A percentile compares a stretch with the other conserved stretches of the same genome.
Evolutionary conservation across 2,888 invertebrate genomes (phyloP).

Genomic region (Zaprionus lineosus): DNA sequence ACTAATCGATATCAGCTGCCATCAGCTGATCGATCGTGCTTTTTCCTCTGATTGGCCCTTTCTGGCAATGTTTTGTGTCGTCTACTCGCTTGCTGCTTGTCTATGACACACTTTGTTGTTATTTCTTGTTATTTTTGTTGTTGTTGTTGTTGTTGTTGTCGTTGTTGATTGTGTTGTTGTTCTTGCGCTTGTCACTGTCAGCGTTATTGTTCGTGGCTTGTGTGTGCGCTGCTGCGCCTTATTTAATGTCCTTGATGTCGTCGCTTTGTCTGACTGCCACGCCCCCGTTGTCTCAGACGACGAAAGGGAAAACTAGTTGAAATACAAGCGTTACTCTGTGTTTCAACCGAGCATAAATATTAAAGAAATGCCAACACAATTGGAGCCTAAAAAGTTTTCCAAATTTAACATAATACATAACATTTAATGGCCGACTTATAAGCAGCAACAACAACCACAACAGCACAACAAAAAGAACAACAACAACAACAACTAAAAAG

Average conservation of each 20-base stretch:
- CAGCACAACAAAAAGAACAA: constrained; percentile 14
- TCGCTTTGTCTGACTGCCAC: constrained; percentile 68
- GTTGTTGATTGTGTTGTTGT: constrained; percentile 23
- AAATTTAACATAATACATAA: constrained; percentile 4
- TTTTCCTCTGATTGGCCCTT: background rate
- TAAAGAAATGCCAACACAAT: constrained; percentile 10
- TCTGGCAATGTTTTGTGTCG: background rate
- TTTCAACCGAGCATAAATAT: constrained; percentile 11
- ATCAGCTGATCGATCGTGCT: constrained; percentile 32
- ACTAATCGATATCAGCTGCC: constrained; percentile 33
- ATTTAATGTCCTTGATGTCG: constrained; percentile 76
- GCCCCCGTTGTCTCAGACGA: constrained; percentile 29
- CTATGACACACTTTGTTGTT: constrained; percentile 44
- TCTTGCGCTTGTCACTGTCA: constrained; percentile 27
- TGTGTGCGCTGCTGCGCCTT: constrained; percentile 54
- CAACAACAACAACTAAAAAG: constrained; percentile 8
- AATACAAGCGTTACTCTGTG: constrained; percentile 39
- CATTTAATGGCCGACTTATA: background rate
- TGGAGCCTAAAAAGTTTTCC: constrained; percentile 2
- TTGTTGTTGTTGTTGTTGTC: constrained; percentile 16
- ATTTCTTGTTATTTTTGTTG: constrained; percentile 8
- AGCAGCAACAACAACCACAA: background rate
- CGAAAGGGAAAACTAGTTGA: constrained; percentile 29
- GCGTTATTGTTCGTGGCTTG: constrained; percentile 43
- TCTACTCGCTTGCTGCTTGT: constrained; percentile 5